A percentile compares a stretch with the other conserved stretches of the same genome.
Conservation (phyloP, 2,888 invertebrate species). For the Gymnoscelis rufifasciata region DNA sequence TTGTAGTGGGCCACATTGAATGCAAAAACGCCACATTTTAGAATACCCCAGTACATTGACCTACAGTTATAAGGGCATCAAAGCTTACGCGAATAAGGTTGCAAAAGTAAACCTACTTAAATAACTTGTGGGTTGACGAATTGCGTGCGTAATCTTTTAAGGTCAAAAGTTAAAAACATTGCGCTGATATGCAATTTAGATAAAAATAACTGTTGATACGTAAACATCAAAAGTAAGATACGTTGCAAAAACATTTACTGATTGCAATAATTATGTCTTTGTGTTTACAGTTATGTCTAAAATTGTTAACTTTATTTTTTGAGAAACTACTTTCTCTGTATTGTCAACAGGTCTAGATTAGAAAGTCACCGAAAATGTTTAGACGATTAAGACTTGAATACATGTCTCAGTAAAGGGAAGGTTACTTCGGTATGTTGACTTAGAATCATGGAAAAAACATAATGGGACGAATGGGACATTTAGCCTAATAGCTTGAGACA, state of each 20-base stretch:
- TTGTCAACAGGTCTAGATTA: conserved; percentile 15
- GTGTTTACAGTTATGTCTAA: conserved; percentile 8
- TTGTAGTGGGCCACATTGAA: not conserved
- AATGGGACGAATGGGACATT: too few relatives aligned
- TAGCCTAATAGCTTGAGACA: too few relatives aligned
- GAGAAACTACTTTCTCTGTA: conserved; percentile 15
- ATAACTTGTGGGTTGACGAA: not conserved
- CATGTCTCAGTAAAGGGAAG: too few relatives aligned
- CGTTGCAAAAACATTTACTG: too few relatives aligned
- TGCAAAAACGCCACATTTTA: not conserved
- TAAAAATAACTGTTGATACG: not conserved
- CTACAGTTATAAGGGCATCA: not conserved
- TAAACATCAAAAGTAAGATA: not conserved
- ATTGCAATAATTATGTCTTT: too few relatives aligned
- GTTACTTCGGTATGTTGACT: too few relatives aligned
- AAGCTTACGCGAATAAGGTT: not conserved
- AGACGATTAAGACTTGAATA: too few relatives aligned
- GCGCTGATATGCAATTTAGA: not conserved
- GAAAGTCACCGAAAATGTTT: conserved; percentile 9
- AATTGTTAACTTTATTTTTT: not conserved
- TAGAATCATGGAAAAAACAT: too few relatives aligned
- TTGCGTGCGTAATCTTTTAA: not conserved
- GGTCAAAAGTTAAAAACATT: not conserved
- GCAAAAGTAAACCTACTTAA: not conserved
- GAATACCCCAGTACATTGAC: not conserved